A percentile compares a stretch with the other conserved stretches of the same genome.
Conservation (phyloP, 2,888 invertebrate genomes). For the Tinea pellionella region DNA sequence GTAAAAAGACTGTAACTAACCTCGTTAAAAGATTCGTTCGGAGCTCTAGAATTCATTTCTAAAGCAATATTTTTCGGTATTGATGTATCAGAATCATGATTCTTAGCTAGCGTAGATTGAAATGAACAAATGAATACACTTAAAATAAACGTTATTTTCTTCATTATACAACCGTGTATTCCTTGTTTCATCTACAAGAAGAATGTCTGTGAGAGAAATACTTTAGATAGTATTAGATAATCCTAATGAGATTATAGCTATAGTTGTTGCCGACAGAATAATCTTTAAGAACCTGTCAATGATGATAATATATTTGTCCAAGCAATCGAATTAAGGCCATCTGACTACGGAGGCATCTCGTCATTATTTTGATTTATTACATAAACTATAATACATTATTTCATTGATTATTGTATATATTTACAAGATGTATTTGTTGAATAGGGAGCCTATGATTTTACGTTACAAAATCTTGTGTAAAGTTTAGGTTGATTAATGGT, state of each 20-base stretch:
- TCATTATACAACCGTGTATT: neutral
- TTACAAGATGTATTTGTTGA: too few relatives aligned
- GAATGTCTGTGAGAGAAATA: too few relatives aligned
- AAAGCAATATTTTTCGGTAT: neutral
- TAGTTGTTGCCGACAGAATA: neutral
- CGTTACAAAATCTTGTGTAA: too few relatives aligned
- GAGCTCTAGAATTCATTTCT: neutral
- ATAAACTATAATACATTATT: too few relatives aligned
- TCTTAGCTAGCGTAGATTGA: neutral
- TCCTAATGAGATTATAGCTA: neutral
- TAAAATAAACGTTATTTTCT: constrained; percentile 40
- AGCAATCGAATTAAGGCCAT: too few relatives aligned
- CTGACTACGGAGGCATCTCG: too few relatives aligned
- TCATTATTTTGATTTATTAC: too few relatives aligned
- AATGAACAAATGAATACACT: constrained; percentile 42
- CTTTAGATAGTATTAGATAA: neutral
- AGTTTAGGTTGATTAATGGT: too few relatives aligned
- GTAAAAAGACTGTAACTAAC: neutral
- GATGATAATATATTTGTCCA: neutral
- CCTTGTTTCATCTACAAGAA: neutral
- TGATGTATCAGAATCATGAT: neutral
- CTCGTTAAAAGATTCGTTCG: neutral
- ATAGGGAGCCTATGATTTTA: too few relatives aligned
- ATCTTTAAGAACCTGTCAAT: neutral
- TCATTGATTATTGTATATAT: too few relatives aligned